Evolutionary conservation across 2,888 invertebrate genomes (phyloP).

Genomic region (Chloroclysta siterata): DNA sequence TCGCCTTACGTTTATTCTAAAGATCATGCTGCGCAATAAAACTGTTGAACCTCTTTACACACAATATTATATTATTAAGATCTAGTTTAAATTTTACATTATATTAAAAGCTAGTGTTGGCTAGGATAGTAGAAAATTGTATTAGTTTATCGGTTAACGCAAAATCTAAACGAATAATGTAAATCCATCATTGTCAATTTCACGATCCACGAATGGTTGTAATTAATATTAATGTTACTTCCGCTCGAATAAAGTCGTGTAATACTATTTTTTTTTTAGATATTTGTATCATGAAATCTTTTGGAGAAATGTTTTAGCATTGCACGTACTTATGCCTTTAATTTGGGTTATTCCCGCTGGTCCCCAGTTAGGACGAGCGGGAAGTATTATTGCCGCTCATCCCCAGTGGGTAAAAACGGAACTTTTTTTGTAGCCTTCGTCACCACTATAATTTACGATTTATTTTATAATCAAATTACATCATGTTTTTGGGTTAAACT

Average conservation of each 20-base stretch:
- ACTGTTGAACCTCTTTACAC: slow-evolving; percentile 44
- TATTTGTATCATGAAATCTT: slow-evolving; percentile 16
- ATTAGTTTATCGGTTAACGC: slow-evolving; percentile 43
- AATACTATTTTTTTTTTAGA: slow-evolving; percentile 15
- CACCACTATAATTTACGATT: no score
- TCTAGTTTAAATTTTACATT: slow-evolving; percentile 46
- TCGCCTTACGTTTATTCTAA: slow-evolving; percentile 47
- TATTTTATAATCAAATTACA: no score
- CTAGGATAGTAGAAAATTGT: slow-evolving; percentile 43
- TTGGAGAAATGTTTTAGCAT: slow-evolving; percentile 20
- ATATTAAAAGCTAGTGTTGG: slow-evolving; percentile 42
- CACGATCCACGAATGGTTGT: slow-evolving; percentile 44
- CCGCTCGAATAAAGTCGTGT: slow-evolving; percentile 31
- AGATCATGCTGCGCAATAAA: slow-evolving; percentile 45
- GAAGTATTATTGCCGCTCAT: no score
- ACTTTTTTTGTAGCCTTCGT: no score
- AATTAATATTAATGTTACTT: slow-evolving; percentile 42
- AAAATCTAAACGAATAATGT: slow-evolving; percentile 42
- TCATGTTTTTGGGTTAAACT: no score
- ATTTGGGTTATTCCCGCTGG: no score
- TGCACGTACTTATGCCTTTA: slow-evolving; percentile 11
- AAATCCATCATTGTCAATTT: slow-evolving; percentile 45
- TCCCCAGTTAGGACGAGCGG: no score
- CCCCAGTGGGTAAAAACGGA: no score
- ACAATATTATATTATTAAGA: slow-evolving; percentile 43